Percentiles rank a stretch among this genome's conserved stretches.
These are phyloP conservation scores for Apus apus DNA, from an alignment of 2,113 vertebrate species.

Conservation along the genomic window DNA sequence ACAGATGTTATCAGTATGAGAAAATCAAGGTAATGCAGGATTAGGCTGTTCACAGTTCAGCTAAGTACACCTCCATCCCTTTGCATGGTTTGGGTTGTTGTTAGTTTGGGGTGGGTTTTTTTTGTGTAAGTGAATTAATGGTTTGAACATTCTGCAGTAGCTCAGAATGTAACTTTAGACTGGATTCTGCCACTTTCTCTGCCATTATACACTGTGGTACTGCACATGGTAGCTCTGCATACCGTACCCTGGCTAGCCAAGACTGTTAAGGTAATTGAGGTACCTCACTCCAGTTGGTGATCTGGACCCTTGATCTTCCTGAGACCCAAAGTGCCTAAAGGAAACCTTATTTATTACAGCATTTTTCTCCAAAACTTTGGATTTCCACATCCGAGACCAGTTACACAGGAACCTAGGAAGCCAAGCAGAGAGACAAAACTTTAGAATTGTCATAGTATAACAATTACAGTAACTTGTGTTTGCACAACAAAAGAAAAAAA, in stretches of 20 bases:
- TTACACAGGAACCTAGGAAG: not conserved
- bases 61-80: not conserved
- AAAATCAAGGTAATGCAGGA: slow-evolving; percentile 38
- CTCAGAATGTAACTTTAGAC: not conserved
- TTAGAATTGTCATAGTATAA: not conserved
- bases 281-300: not conserved
- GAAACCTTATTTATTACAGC: not conserved
- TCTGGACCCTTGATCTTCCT: not conserved
- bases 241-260: not conserved
- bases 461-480: not conserved
- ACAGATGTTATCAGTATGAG: slow-evolving; percentile 45
- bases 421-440: not conserved
- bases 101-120: not conserved
- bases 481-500: not conserved
- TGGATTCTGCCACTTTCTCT: not conserved
- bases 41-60: slow-evolving; percentile 8
- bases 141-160: not conserved
- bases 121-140: not conserved
- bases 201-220: not conserved
- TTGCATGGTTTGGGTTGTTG: not conserved
- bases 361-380: not conserved
- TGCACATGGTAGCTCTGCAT: not conserved
- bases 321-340: not conserved
- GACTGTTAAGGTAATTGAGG: not conserved
- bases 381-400: not conserved